phyloP scores from a whole-genome alignment of 1,140 invertebrate species.

The Calephelis virginiensis region DNA sequence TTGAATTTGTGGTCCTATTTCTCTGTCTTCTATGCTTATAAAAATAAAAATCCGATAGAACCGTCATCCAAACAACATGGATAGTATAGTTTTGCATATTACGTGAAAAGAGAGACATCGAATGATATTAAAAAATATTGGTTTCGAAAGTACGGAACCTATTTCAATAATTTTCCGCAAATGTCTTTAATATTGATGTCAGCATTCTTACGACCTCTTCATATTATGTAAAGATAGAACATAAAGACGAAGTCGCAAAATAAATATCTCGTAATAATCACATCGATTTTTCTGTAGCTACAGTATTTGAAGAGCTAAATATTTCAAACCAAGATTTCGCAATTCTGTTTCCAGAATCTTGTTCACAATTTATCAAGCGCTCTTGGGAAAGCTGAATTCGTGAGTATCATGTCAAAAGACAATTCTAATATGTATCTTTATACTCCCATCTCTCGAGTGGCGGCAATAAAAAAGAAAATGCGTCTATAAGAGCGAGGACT shows the following conservation, averaged over 20 bases:
- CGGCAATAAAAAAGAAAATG: not conserved
- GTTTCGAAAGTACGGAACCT: too few species aligned
- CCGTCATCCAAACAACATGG: too few species aligned
- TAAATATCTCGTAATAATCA: not conserved
- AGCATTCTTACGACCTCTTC: too few species aligned
- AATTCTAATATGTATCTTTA: conserved; percentile 12
- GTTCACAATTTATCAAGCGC: conserved; percentile 10
- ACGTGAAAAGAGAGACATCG: too few species aligned
- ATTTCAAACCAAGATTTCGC: conserved; percentile 3
- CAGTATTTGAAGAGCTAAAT: not conserved
- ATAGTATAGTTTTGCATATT: too few species aligned
- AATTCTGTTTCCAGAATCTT: not conserved
- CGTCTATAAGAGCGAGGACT: not conserved
- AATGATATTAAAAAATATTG: too few species aligned
- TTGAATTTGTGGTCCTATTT: too few species aligned
- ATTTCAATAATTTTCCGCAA: too few species aligned
- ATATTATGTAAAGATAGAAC: too few species aligned
- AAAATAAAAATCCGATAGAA: too few species aligned
- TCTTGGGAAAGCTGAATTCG: conserved; percentile 11
- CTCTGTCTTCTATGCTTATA: too few species aligned
- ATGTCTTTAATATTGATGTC: too few species aligned
- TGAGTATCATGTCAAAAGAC: conserved; percentile 10
- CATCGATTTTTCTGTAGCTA: not conserved
- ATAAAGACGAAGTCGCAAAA: not conserved
- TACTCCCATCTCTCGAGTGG: not conserved